phyloP scores from a whole-genome alignment of 2,113 vertebrate genomes.

The Ptyas mucosa region DNA sequence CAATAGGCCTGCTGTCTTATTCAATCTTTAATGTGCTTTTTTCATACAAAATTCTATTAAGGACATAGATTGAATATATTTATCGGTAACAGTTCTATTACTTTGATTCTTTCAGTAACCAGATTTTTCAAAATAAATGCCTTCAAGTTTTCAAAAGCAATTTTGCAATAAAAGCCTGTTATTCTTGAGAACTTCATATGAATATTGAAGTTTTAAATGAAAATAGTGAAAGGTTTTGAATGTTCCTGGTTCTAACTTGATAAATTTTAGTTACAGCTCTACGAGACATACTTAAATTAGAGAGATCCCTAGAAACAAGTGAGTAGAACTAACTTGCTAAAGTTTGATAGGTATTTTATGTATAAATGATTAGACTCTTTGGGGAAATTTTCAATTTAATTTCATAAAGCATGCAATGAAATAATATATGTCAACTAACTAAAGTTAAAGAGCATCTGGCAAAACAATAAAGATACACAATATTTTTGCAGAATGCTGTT shows the following conservation, averaged over 20 bases:
- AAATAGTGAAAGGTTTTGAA: constrained; percentile 54
- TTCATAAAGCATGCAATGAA: not conserved
- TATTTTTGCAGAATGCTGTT: not conserved
- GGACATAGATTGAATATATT: constrained; percentile 32
- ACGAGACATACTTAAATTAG: constrained; percentile 14
- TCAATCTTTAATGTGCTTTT: constrained; percentile 37
- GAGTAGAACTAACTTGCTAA: not conserved
- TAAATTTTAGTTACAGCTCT: constrained; percentile 42
- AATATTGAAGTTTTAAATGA: constrained; percentile 54
- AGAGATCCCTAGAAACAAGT: constrained; percentile 20
- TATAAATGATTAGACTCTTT: not conserved
- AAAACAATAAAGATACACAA: not conserved
- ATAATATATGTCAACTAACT: not conserved
- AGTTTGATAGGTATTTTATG: not conserved
- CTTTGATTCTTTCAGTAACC: constrained; percentile 50
- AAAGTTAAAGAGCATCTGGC: not conserved
- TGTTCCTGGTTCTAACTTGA: constrained; percentile 43
- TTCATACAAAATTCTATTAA: constrained; percentile 43
- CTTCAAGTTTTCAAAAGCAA: constrained; percentile 59
- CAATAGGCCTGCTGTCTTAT: constrained; percentile 30
- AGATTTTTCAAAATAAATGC: constrained; percentile 41
- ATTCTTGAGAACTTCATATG: constrained; percentile 56
- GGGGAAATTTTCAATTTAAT: not conserved
- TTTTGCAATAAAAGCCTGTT: constrained; percentile 61
- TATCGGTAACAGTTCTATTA: constrained; percentile 54